Percentiles rank a stretch among this genome's conserved stretches.
These are phyloP conservation scores for Betta splendens DNA, from an alignment of 2,797 vertebrate species.

Conservation along the genomic window DNA sequence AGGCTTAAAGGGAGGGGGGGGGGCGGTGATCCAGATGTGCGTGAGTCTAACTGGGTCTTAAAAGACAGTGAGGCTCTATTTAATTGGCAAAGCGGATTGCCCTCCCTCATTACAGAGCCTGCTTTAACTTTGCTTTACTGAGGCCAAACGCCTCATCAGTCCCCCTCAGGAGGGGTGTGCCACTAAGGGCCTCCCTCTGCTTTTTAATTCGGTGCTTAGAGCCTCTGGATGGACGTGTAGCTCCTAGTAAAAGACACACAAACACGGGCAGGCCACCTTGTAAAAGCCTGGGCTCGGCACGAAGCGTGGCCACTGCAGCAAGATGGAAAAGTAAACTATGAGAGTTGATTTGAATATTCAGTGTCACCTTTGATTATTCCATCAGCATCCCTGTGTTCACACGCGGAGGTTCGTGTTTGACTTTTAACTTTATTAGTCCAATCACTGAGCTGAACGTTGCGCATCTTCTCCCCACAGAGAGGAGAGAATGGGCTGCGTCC, in stretches of 20 bases:
- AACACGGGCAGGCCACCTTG: slow-evolving; percentile 52
- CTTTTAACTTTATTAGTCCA: too few species aligned
- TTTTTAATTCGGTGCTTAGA: slow-evolving; percentile 22
- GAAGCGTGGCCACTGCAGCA: slow-evolving; percentile 27
- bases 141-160: slow-evolving; percentile 35
- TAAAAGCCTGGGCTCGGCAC: slow-evolving; percentile 52
- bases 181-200: slow-evolving; percentile 16
- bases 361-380: slow-evolving; percentile 18
- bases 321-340: slow-evolving; percentile 37
- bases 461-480: slow-evolving; percentile 80
- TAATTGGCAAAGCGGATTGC: slow-evolving; percentile 61
- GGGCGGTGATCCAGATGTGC: slow-evolving; percentile 44
- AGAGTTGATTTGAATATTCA: slow-evolving; percentile 15
- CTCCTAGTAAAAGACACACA: slow-evolving; percentile 61
- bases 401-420: too few species aligned
- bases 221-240: slow-evolving; percentile 30
- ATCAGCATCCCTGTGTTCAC: not conserved
- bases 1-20: slow-evolving; percentile 32
- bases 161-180: slow-evolving; percentile 28
- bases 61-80: slow-evolving; percentile 51
- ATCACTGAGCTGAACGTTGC: too few species aligned
- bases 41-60: slow-evolving; percentile 58
- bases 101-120: slow-evolving; percentile 47
- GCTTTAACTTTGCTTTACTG: slow-evolving; percentile 43
- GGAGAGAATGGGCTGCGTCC: slow-evolving; percentile 99